Evolutionary conservation across 2,888 invertebrate genomes (phyloP).

Genomic region (Therioaphis trifolii): DNA sequence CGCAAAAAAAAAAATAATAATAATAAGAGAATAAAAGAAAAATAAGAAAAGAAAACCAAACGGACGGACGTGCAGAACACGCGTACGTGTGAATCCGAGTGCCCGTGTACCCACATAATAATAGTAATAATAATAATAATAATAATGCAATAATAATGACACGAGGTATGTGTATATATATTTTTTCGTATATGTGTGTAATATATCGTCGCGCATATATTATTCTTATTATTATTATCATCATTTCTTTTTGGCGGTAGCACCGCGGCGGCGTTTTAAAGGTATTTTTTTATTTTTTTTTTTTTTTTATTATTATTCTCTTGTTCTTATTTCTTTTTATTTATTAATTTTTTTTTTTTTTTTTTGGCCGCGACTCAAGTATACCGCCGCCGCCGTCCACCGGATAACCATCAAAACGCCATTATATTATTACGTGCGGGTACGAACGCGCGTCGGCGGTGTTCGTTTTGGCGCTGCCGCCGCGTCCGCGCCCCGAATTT

Average conservation of each 20-base stretch:
- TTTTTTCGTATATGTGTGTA: too few species aligned
- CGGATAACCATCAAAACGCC: slow-evolving; percentile 52
- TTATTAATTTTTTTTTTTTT: not conserved
- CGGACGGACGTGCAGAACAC: not conserved
- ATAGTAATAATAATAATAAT: not conserved
- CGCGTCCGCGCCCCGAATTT: slow-evolving; percentile 45
- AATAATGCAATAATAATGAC: not conserved
- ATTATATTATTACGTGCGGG: slow-evolving; percentile 5
- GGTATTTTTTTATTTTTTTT: not conserved
- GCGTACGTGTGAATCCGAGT: too few species aligned
- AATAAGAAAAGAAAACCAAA: not conserved
- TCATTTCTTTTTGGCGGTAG: slow-evolving; percentile 41
- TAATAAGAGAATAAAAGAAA: not conserved
- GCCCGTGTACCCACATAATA: too few species aligned
- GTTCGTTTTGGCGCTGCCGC: slow-evolving; percentile 49
- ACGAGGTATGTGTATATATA: too few species aligned
- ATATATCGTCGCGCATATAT: not conserved
- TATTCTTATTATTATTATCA: not conserved
- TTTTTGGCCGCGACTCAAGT: slow-evolving; percentile 44
- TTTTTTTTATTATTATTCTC: not conserved
- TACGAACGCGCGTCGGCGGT: not conserved
- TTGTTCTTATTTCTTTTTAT: not conserved
- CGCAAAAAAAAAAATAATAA: not conserved
- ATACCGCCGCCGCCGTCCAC: not conserved
- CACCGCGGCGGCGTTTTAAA: not conserved